Base-by-base conservation (phyloP, 2,113 vertebrate genomes). In the Protomyctophum bolini region DNA sequence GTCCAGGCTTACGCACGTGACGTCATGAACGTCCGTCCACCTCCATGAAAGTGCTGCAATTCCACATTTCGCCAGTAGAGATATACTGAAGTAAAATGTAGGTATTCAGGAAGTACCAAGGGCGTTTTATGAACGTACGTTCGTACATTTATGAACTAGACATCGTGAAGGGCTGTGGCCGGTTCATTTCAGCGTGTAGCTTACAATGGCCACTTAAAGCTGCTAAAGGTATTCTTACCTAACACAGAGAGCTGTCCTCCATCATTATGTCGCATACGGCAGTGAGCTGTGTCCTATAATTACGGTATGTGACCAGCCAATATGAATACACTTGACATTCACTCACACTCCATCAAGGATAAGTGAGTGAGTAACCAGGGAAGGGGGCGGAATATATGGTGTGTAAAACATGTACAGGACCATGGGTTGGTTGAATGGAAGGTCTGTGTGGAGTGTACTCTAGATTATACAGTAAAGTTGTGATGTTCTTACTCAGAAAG, bases 311-410 rank as follows among this genome's bases (percentile, higher is more conserved):
- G 46, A 47, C 63, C 54, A 59, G 65, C 7, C 66, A 8, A 52
- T 63, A n/a, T n/a, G 4, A 56, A 55, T 67, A 33, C 50, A 52
- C 63, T 63, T 54, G 55, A 76, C 61, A 65, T 7, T 15, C 2
- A 49, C 45, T 10, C 48, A 6, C 8, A 6, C 1, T 4, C 14
- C 8, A n/a, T 56, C 58, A 59, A 12, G 28, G 1, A 52, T 12
- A 52, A 9, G 10, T 11, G 28, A 10, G 28, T 56, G 57, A 14
- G 21, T 58, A 33, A 58, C 28, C 57, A 28, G 57, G 21, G 2
- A 28, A 28, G 57, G 57, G 51, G 51, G 10, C 10, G 12, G 11
- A 54, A 7, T 3, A 7, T 3, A 41, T 41, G 21, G 8, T 28
- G 3, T 10, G 62, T 28, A 51, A 64, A 50, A 28, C 48, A 54